phyloP scores from a whole-genome alignment of 2,797 vertebrate species.

The Tamandua tetradactyla region DNA sequence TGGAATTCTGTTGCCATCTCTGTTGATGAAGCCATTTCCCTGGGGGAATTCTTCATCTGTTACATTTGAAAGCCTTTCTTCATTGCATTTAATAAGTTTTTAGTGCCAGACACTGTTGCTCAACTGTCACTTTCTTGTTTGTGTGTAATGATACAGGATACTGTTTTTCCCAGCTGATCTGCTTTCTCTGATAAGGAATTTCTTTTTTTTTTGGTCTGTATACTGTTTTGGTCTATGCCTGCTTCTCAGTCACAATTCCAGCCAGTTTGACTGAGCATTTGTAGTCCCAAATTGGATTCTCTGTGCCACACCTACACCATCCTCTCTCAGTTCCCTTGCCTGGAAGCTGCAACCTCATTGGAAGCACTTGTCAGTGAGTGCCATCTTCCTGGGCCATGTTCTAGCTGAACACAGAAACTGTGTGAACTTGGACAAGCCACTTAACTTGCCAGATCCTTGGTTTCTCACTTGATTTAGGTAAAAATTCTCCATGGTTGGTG shows the following conservation, averaged over 20 bases:
- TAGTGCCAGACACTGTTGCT: neutral
- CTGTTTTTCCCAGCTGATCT: slow-evolving; percentile 29
- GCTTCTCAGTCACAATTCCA: neutral
- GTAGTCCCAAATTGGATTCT: neutral
- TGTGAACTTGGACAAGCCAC: no score
- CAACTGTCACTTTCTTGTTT: neutral
- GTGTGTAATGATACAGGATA: neutral
- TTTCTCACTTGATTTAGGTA: neutral
- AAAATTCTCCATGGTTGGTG: neutral
- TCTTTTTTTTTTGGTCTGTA: neutral
- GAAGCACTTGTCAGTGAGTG: neutral
- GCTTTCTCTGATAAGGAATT: slow-evolving; percentile 23
- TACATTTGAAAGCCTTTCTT: neutral
- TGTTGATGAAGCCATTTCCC: neutral
- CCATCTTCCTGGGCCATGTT: neutral
- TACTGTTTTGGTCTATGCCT: neutral
- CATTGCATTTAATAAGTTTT: neutral
- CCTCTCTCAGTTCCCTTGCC: neutral
- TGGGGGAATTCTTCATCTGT: neutral
- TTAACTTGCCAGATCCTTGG: no score
- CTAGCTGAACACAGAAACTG: neutral
- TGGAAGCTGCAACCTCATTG: neutral
- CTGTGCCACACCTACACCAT: neutral
- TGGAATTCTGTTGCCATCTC: neutral
- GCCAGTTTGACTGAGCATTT: neutral